These are phyloP conservation scores for Melanotaenia boesemani DNA, from an alignment of 2,797 vertebrate genomes.

Conservation along the genomic window DNA sequence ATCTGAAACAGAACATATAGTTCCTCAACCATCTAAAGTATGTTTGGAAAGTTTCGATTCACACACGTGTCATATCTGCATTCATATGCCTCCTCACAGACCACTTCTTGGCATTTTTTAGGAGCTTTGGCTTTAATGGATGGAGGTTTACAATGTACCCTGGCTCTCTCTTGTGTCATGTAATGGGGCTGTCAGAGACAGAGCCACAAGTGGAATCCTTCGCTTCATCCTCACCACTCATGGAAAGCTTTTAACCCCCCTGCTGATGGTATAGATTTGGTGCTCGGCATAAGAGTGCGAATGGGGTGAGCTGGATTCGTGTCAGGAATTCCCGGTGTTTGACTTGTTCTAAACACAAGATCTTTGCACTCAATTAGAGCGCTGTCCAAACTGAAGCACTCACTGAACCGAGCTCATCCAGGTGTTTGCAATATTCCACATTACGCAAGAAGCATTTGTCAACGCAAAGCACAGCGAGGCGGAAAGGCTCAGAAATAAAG, in stretches of 20 bases:
- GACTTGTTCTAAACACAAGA: conserved; percentile 55
- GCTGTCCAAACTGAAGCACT: conserved; percentile 31
- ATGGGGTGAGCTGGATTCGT: conserved; percentile 34
- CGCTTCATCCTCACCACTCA: conserved; percentile 51
- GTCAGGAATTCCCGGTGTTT: conserved; percentile 60
- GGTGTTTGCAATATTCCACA: conserved; percentile 51
- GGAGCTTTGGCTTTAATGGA: conserved; percentile 54
- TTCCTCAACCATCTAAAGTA: conserved; percentile 15
- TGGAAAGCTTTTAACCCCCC: conserved; percentile 68
- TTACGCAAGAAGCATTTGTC: conserved; percentile 37
- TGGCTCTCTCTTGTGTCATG: conserved; percentile 38
- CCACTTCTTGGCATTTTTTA: conserved; percentile 35
- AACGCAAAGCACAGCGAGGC: conserved; percentile 6
- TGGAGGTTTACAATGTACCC: conserved; percentile 42
- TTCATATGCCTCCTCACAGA: conserved; percentile 13
- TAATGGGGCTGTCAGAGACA: conserved; percentile 64
- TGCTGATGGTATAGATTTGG: conserved; percentile 43
- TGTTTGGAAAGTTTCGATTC: conserved; percentile 54
- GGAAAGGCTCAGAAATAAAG: conserved; percentile 11
- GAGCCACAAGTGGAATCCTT: conserved; percentile 52
- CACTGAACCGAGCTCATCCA: conserved; percentile 42
- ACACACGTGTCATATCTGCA: conserved; percentile 26
- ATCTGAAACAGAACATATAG: conserved; percentile 50
- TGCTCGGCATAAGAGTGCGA: conserved; percentile 26
- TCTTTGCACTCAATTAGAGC: conserved; percentile 46